Conservation (phyloP, 1,140 invertebrate species). For the Gryllus bimaculatus region DNA sequence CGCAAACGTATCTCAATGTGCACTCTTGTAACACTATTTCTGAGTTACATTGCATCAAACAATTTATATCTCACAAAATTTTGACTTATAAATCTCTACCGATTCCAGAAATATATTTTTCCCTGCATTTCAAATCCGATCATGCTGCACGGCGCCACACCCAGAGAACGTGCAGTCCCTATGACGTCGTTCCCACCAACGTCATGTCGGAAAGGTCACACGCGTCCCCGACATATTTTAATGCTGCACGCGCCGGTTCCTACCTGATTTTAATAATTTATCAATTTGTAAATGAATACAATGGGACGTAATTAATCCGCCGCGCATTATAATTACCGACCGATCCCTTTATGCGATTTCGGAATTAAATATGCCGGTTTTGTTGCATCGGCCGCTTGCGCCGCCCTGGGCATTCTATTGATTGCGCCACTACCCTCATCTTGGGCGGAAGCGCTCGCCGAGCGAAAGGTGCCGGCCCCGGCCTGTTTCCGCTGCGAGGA, state of each 20-base stretch:
- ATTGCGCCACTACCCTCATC: neutral
- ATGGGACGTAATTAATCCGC: slow-evolving; percentile 1
- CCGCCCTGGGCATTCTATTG: neutral
- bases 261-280: slow-evolving; percentile 6
- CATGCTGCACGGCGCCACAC: too few species aligned
- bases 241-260: neutral
- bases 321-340: neutral
- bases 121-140: too few species aligned
- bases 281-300: slow-evolving; percentile 6
- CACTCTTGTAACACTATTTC: too few species aligned
- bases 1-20: too few species aligned
- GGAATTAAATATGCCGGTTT: neutral
- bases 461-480: too few species aligned
- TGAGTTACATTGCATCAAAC: too few species aligned
- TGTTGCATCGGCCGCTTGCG: neutral
- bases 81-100: too few species aligned
- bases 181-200: neutral
- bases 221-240: neutral
- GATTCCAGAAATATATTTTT: too few species aligned
- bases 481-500: too few species aligned
- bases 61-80: too few species aligned
- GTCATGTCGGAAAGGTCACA: neutral
- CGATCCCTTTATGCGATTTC: neutral
- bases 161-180: too few species aligned
- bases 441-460: neutral